phyloP scores from a whole-genome alignment of 2,113 vertebrate genomes.

The Dasyornis broadbenti region DNA sequence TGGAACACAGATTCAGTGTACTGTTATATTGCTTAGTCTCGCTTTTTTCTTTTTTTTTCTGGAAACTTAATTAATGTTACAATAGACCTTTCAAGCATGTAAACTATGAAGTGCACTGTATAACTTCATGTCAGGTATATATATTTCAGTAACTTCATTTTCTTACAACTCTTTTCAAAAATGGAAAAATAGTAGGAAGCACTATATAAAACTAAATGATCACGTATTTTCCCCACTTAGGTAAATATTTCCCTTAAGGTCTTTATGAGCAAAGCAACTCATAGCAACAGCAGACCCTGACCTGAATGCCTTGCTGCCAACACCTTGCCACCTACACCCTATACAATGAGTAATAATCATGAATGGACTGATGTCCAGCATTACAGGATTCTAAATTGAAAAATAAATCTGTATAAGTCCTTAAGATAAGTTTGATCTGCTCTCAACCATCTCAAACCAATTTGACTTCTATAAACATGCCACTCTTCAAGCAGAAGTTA shows the following conservation, averaged over 20 bases:
- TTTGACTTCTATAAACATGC: not conserved
- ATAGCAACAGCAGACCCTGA: not conserved
- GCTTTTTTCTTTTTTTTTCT: not conserved
- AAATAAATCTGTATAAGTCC: not conserved
- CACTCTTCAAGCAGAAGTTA: not conserved
- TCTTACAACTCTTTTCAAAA: not conserved
- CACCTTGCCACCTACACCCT: not conserved
- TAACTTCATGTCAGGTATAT: not conserved
- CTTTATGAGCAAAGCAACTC: not conserved
- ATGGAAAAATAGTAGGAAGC: not conserved
- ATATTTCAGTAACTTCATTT: not conserved
- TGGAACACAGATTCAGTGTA: not conserved
- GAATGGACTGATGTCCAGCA: not conserved
- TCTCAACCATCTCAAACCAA: not conserved
- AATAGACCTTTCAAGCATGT: not conserved
- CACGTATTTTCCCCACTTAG: not conserved
- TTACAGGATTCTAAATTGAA: not conserved
- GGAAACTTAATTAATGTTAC: not conserved
- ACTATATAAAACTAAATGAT: not conserved
- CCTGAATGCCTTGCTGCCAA: not conserved
- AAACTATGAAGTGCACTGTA: not conserved
- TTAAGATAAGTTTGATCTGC: not conserved
- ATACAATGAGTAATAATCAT: not conserved
- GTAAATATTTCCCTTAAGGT: not conserved
- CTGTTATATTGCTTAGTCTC: not conserved